These are phyloP conservation scores for Grallaria varia DNA, from an alignment of 2,113 vertebrate genomes.

Conservation along the genomic window DNA sequence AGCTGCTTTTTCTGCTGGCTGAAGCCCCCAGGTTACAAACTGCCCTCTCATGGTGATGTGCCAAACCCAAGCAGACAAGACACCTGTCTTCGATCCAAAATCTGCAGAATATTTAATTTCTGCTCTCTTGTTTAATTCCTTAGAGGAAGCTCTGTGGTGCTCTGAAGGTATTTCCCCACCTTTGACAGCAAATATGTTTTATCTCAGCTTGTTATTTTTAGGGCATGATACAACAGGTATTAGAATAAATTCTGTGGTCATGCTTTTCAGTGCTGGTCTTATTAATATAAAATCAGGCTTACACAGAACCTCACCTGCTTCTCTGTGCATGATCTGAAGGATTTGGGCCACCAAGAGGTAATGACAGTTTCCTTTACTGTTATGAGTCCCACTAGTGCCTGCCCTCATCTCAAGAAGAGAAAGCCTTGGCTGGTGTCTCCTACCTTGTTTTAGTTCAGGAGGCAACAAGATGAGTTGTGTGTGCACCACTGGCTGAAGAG, in stretches of 20 bases:
- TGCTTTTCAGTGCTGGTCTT: not conserved
- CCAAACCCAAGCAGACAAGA: not conserved
- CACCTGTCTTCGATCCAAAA: not conserved
- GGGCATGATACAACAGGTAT: not conserved
- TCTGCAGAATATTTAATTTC: not conserved
- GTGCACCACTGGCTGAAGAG: not conserved
- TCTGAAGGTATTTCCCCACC: not conserved
- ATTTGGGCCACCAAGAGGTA: not conserved
- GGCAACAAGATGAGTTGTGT: not conserved
- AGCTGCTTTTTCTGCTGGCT: not conserved
- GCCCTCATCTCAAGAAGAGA: not conserved
- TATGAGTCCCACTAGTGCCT: not conserved
- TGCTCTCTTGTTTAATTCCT: not conserved
- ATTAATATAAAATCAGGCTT: not conserved
- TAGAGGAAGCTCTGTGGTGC: not conserved
- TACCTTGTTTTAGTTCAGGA: not conserved
- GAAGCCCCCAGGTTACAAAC: not conserved
- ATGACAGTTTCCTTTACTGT: not conserved
- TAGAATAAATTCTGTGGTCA: not conserved
- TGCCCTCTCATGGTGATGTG: not conserved
- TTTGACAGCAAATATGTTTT: constrained; percentile 5
- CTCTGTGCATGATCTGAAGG: not conserved
- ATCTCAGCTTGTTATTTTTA: not conserved
- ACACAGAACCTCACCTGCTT: not conserved
- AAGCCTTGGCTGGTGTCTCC: not conserved